Conservation (phyloP, 2,113 vertebrate genomes). For the Elephantulus edwardii region DNA sequence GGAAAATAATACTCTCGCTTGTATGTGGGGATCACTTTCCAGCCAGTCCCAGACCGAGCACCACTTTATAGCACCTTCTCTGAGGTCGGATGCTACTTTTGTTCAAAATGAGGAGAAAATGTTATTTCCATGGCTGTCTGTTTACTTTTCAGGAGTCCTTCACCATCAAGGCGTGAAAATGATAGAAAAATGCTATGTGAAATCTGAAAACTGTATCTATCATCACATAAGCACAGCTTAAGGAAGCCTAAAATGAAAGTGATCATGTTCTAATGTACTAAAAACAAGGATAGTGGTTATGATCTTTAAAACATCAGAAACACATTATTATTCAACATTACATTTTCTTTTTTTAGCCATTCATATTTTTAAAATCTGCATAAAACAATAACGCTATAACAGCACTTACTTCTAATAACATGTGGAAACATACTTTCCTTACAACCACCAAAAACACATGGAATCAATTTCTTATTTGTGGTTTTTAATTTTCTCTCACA, state of each 20-base stretch:
- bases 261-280: neutral
- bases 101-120: conserved; percentile 35
- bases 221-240: neutral
- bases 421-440: neutral
- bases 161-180: conserved; percentile 23
- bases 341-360: neutral
- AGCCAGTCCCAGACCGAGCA: conserved; percentile 4
- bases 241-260: neutral
- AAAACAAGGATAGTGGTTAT: neutral
- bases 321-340: neutral
- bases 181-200: neutral
- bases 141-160: neutral
- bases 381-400: neutral
- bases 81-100: conserved; percentile 17
- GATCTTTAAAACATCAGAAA: neutral
- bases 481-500: conserved; percentile 1
- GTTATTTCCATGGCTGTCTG: neutral
- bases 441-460: neutral
- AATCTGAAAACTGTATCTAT: neutral
- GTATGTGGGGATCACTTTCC: neutral
- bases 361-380: neutral
- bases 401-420: neutral
- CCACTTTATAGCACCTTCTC: conserved; percentile 1
- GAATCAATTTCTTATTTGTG: conserved; percentile 15
- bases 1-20: conserved; percentile 54